Conservation (phyloP, 2,113 vertebrate species). For the Cygnus buccinator region DNA sequence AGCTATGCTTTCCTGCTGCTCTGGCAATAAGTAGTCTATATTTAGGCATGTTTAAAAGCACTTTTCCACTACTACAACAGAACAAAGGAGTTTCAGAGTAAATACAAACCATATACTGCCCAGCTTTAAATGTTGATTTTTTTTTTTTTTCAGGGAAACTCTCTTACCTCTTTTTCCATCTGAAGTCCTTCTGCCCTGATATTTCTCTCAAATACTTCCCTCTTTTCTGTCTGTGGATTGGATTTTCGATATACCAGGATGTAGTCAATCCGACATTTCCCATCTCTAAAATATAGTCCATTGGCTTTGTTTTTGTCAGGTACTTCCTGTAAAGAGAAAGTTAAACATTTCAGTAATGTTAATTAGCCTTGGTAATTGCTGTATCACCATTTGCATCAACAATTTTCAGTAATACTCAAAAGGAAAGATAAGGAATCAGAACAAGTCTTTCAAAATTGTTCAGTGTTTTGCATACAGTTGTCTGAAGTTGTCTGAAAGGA, state of each 20-base stretch:
- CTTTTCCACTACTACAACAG: background rate
- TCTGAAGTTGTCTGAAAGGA: background rate
- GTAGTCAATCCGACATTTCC: slow-evolving; percentile 91
- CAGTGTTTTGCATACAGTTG: background rate
- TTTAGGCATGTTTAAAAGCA: slow-evolving; percentile 14
- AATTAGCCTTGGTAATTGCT: background rate
- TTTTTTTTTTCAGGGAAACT: background rate
- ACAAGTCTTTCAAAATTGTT: background rate
- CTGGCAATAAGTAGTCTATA: background rate
- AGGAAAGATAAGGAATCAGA: background rate
- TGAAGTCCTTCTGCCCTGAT: slow-evolving; percentile 92
- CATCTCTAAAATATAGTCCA: slow-evolving; percentile 90
- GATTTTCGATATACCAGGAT: slow-evolving; percentile 94
- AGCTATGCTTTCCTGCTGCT: background rate
- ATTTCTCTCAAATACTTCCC: slow-evolving; percentile 93
- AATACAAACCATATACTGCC: background rate
- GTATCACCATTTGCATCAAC: background rate
- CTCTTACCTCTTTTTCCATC: slow-evolving; percentile 91
- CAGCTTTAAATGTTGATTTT: background rate
- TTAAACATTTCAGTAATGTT: background rate
- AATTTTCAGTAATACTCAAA: background rate
- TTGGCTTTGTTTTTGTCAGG: slow-evolving; percentile 81
- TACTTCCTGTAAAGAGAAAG: slow-evolving; percentile 75
- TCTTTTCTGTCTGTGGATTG: slow-evolving; percentile 87
- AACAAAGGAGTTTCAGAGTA: background rate